Evolutionary conservation across 2,888 invertebrate species (phyloP), one percentile per base, ranked within the genome.

Genomic region (Globia sparganii): DNA sequence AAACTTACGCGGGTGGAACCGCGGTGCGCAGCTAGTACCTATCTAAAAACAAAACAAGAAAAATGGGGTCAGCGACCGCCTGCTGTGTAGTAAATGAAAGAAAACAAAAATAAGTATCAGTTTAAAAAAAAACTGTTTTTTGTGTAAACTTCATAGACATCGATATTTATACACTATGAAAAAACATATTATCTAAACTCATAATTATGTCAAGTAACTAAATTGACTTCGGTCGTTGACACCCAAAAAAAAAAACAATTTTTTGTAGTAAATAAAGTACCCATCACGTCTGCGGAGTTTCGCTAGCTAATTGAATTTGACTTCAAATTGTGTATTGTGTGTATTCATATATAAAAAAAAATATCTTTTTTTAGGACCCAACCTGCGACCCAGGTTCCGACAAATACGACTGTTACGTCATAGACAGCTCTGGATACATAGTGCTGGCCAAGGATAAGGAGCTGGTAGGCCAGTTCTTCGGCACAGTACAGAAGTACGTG

Each of bases 391-490:
- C 96, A 25, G 97, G 90, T 53, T 96, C 97, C n/a, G 97, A 97
- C 46, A 96, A 97, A 65, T 96, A 98, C 85, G 98, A 98, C 84
- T 99, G 99, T 91, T 99, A 98, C 92, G 97, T 99, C n/a, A 97
- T 99, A 62, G 99, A 99, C 92, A 98, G 98, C 92, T 99, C 99
- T 89, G 99, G 99, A 0, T 99, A 99, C 92, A 97, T 99, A 13
- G 97, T 99, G 1, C 96, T 98, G 18, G 97, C 98, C 0, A 84
- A 82, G 15, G 98, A 97, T 34, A 94, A 97, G 56, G 96, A 97
- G 59, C 97, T 98, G 70, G 98, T 98, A 0, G 99, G 99, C 0
- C 97, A 97, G 87, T 99, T 99, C 95, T 99, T 99, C 92, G 99
- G 99, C 0, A 98, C 98, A 81, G 96, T 98, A 40, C 88, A 92